phyloP scores from a whole-genome alignment of 2,113 vertebrate species.

The Planiliza haematocheilus region DNA sequence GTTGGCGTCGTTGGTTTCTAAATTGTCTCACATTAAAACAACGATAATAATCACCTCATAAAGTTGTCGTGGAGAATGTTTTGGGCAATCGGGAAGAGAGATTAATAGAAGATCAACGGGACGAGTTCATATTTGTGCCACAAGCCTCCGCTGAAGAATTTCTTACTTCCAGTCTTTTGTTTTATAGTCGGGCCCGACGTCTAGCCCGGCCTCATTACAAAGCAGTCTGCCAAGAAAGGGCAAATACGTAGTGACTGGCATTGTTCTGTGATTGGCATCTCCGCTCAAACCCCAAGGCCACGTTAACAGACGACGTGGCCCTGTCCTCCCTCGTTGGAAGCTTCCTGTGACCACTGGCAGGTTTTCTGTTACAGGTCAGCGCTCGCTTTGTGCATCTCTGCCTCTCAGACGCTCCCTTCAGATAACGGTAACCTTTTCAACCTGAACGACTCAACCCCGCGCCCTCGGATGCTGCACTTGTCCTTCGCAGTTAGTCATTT shows the following conservation, averaged over 20 bases:
- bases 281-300: constrained; percentile 49
- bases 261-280: constrained; percentile 81
- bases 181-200: constrained; percentile 24
- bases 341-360: constrained; percentile 57
- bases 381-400: constrained; percentile 69
- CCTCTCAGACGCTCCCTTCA: constrained; percentile 60
- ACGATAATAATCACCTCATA: too few species aligned
- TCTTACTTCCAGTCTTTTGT: constrained; percentile 39
- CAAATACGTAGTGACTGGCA: constrained; percentile 79
- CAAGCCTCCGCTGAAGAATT: constrained; percentile 20
- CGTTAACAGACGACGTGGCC: constrained; percentile 32
- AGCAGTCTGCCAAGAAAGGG: constrained; percentile 64
- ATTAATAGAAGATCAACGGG: constrained; percentile 30
- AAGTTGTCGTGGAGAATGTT: neutral
- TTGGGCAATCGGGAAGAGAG: neutral
- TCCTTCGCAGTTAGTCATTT: neutral
- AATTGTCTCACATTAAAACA: too few species aligned
- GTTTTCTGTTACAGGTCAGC: constrained; percentile 74
- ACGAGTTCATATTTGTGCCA: constrained; percentile 13
- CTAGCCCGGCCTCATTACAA: constrained; percentile 70
- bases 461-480: constrained; percentile 33
- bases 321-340: constrained; percentile 34
- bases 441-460: constrained; percentile 50
- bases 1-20: too few species aligned
- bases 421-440: constrained; percentile 73